phyloP scores from a whole-genome alignment of 1,140 invertebrate species.

The Aphaenogaster floridana region DNA sequence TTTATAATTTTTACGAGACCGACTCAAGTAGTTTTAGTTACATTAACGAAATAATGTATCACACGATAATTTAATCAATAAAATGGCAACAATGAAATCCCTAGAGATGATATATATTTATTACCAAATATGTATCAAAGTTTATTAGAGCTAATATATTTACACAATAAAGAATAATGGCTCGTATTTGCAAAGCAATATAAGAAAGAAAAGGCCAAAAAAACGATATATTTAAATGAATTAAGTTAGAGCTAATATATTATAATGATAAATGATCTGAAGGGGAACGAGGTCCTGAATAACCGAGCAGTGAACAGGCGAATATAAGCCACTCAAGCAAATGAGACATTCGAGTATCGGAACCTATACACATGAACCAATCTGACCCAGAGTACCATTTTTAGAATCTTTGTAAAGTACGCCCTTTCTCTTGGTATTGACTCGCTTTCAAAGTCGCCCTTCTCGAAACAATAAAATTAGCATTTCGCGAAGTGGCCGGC shows the following conservation, averaged over 20 bases:
- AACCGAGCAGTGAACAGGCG: not conserved
- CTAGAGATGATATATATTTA: not conserved
- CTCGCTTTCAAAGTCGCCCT: not conserved
- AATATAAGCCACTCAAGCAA: conserved; percentile 3
- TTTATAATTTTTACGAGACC: not conserved
- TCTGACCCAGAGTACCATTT: not conserved
- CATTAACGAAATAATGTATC: not conserved
- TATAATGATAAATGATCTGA: not conserved
- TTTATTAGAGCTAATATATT: not conserved
- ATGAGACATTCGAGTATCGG: not conserved
- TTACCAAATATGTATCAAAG: not conserved
- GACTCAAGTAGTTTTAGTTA: not conserved
- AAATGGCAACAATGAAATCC: not conserved
- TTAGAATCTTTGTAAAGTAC: conserved; percentile 13
- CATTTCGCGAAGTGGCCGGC: not conserved
- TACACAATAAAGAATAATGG: no score
- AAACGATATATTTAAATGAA: no score
- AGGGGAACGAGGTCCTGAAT: not conserved
- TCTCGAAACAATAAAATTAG: conserved; percentile 8
- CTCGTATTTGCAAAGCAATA: no score
- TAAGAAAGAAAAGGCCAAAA: no score
- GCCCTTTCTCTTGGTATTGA: not conserved
- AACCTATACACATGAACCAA: not conserved
- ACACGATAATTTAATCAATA: not conserved
- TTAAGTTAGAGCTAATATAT: not conserved